Conservation (phyloP, 1,140 invertebrate genomes). For the Limonius californicus region DNA sequence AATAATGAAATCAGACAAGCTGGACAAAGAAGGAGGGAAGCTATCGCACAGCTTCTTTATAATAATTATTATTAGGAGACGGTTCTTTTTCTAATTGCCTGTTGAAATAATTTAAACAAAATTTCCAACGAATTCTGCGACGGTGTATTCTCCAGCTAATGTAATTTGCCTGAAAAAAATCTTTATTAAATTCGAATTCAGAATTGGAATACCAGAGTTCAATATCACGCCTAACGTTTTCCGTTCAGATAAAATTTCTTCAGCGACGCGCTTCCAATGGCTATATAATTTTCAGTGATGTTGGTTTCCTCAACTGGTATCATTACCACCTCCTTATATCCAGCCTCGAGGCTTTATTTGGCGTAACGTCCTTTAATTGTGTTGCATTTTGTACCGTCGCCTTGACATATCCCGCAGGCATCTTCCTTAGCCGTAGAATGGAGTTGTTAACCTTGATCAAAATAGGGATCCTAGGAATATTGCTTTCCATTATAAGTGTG, state of each 20-base stretch:
- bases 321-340: slow-evolving; percentile 64
- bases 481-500: slow-evolving; percentile 69
- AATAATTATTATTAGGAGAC: too few relatives aligned
- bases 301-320: slow-evolving; percentile 80
- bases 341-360: slow-evolving; percentile 57
- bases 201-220: too few relatives aligned
- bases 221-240: slow-evolving; percentile 57
- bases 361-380: slow-evolving; percentile 72
- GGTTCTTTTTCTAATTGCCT: too few relatives aligned
- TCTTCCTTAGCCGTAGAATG: slow-evolving; percentile 79
- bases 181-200: too few relatives aligned
- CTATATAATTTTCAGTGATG: slow-evolving; percentile 78
- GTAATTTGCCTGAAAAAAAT: slow-evolving; percentile 67
- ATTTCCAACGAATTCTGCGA: too few relatives aligned
- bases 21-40: too few relatives aligned
- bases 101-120: too few relatives aligned
- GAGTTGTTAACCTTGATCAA: slow-evolving; percentile 70
- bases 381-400: slow-evolving; percentile 76
- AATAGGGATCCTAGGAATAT: slow-evolving; percentile 78
- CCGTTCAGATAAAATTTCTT: slow-evolving; percentile 78
- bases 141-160: slow-evolving; percentile 76
- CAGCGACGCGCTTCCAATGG: slow-evolving; percentile 65
- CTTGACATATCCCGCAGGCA: slow-evolving; percentile 81
- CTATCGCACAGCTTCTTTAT: too few relatives aligned
- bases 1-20: too few relatives aligned